Evolutionary conservation across 2,888 invertebrate species (phyloP), one percentile per base, ranked within the genome.

Genomic region (Synergus japonicus): DNA sequence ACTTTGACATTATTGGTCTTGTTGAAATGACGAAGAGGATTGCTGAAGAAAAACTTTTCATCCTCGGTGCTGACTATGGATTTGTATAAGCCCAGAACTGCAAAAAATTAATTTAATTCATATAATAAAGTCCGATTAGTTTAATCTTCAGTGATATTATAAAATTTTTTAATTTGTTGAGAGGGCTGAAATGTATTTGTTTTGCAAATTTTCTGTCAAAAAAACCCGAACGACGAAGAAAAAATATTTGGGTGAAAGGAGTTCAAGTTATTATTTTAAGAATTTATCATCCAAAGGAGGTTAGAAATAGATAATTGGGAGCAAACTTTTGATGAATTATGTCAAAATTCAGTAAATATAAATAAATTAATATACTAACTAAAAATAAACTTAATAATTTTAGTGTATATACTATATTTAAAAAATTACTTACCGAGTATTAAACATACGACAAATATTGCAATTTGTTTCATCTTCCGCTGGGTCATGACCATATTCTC

Each of bases 41-140:
- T 76, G 65, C 79, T 9, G 77, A 83, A 76, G 49, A 88, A 87
- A 49, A 86, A 78, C 78, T 85, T 86, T 54, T 88, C 88, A 60
- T 90, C 89, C 77, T 92, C 91, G 1, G 90, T 90, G 81, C 87
- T 90, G 15, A 91, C 91, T 79, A 92, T 88, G 63, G 89, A 91
- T 84, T 92, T 92, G 86, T 93, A 93, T 82, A 93, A 90, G 60
- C 92, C 91, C 81, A 93, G 84, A 81, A 93, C 93, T 93, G 86
- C 10, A 88, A 90, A 76, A 78, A 49, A 43, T 78, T 13, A 10
- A 43, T 4, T 49, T 13, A 10, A 43, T 4, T 49, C 44, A 22
- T 43, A 49, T 46, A 49, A 10, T 46, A 67, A 46, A 37, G 4
- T 65, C 44, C 41, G 67, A 49, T 5, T 60, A 78, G 37, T 37